Conservation (phyloP, 2,888 invertebrate genomes). For the Eumacrocentrus americanus region DNA sequence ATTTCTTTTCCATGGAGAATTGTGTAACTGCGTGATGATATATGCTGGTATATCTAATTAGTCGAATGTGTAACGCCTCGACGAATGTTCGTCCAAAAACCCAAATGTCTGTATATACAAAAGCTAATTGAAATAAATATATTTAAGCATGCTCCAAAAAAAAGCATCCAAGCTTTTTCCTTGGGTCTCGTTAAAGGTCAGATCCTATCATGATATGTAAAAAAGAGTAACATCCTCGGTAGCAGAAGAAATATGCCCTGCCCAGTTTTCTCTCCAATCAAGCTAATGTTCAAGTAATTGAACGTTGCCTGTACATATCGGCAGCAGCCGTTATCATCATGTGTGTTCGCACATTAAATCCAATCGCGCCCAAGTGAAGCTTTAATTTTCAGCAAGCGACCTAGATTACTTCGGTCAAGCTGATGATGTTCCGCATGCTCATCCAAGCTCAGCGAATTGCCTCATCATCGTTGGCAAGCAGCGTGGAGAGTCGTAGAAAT, state of each 20-base stretch:
- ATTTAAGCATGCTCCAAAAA: conserved; percentile 36
- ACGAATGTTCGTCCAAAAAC: conserved; percentile 29
- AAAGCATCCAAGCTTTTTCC: too few relatives aligned
- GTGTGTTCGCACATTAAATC: conserved; percentile 3
- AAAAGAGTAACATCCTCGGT: conserved; percentile 4
- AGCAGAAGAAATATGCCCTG: conserved; percentile 44
- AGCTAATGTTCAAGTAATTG: conserved; percentile 60
- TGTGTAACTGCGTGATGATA: conserved; percentile 4
- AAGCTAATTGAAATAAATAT: conserved; percentile 32
- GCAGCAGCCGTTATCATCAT: neutral
- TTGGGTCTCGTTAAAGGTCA: conserved; percentile 24
- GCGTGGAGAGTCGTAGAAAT: conserved; percentile 1
- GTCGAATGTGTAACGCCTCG: conserved; percentile 38
- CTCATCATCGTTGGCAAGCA: conserved; percentile 7
- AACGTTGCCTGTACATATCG: neutral
- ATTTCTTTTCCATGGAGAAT: neutral
- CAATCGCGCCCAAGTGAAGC: neutral
- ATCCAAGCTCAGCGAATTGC: neutral
- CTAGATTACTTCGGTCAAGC: neutral
- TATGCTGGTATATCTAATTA: neutral
- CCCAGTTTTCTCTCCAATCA: conserved; percentile 57
- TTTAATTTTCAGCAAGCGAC: conserved; percentile 12
- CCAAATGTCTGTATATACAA: conserved; percentile 44
- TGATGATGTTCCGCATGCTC: neutral
- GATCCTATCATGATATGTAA: conserved; percentile 17